Evolutionary conservation across 1,140 invertebrate species (phyloP), one percentile per base, ranked within the genome.

Genomic region (Nylanderia fulva): DNA sequence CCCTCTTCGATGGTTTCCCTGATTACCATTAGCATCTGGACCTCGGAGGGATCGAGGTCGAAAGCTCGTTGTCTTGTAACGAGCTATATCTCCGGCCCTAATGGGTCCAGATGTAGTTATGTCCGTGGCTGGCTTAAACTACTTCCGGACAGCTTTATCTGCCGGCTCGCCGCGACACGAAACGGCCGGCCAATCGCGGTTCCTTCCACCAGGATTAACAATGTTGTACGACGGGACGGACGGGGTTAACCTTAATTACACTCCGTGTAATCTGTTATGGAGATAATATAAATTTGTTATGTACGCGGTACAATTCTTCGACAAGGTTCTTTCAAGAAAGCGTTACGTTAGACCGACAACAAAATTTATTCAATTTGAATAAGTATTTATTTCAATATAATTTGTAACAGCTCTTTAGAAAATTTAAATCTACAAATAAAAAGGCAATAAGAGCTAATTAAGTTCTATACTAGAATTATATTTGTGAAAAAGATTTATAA

Each of bases 141-240:
- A 90, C 88, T 89, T 90, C 88, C 88, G 88, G 87, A 86, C 79
- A 88, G 88, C 88, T 90, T 90, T 90, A 89, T 90, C 88, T 86
- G 61, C 11, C 85, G 68, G 84, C 75, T 90, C 75, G 83, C 85
- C 85, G 88, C 88, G 88, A 89, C 85, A 85, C 79, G 74, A 76
- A 86, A 89, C 60, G 87, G 80, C 85, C 88, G 88, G 80, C 79
- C 88, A 79, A 85, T 48, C 75, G 52, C 66, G 48, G 48, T 75
- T 63, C 45, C 74, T 71, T 86, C 85, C 79, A 42, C 79, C 52
- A 60, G 87, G 88, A 89, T 89, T 90, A 89, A 84, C 88, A 86
- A 58, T 86, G 80, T 85, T 90, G 88, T 89, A 89, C 85, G 69
- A 89, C 64, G 80, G 68, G 56, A 86, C 61, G 21, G 15, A 13